Evolutionary conservation across 2,113 vertebrate genomes (phyloP).

Genomic region (Siniperca knerii): DNA sequence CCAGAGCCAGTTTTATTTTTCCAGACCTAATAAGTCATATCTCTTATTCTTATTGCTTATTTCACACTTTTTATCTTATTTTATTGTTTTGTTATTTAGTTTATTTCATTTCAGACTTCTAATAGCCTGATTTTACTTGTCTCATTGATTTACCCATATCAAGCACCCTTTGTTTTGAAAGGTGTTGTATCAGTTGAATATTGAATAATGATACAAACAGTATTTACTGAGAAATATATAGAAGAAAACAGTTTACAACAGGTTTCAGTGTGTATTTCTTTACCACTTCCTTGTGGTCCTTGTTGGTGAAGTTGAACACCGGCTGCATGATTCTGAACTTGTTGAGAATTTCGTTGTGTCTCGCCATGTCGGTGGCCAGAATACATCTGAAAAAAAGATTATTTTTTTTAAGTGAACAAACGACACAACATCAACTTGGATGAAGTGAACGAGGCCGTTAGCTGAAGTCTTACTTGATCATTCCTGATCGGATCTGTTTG

Average conservation of each 20-base stretch:
- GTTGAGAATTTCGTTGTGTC: conserved; percentile 85
- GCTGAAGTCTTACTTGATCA: conserved; percentile 64
- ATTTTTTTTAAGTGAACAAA: background rate
- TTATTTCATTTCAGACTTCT: background rate
- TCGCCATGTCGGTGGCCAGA: conserved; percentile 85
- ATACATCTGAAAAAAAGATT: conserved; percentile 52
- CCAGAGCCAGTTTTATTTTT: too few relatives aligned
- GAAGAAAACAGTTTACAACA: background rate
- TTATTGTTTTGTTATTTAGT: background rate
- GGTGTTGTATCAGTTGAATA: too few relatives aligned
- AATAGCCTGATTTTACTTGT: background rate
- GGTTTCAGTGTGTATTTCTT: background rate
- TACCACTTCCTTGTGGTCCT: conserved; percentile 85
- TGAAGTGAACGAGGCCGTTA: accelerated
- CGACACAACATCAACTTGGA: accelerated
- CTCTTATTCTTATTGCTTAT: too few relatives aligned
- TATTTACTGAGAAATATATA: too few relatives aligned
- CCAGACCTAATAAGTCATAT: too few relatives aligned
- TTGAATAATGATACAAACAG: too few relatives aligned
- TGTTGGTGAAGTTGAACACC: conserved; percentile 81
- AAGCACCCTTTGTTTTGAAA: too few relatives aligned
- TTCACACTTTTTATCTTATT: background rate
- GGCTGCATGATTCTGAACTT: conserved; percentile 79
- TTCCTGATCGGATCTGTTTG: conserved; percentile 67
- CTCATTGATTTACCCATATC: too few relatives aligned